Evolutionary conservation across 2,888 invertebrate species (phyloP).

Genomic region (Morinoia aosen): DNA sequence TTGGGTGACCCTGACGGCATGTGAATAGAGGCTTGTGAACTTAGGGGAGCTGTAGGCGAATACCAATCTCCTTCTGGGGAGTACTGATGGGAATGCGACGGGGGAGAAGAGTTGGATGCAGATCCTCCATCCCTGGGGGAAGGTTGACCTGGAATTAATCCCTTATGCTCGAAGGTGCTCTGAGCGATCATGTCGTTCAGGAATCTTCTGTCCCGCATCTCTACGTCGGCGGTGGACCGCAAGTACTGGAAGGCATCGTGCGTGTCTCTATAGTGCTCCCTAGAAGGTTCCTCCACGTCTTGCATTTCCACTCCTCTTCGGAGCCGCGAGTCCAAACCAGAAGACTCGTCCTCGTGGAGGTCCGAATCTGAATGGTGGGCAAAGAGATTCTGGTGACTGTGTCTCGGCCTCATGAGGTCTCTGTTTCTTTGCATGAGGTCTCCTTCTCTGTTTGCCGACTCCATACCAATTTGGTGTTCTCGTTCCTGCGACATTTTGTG

Average conservation of each 20-base stretch:
- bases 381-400: neutral
- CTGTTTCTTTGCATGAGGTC: neutral
- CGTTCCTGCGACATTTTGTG: neutral
- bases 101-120: constrained; percentile 60
- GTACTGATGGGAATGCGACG: constrained; percentile 44
- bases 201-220: constrained; percentile 55
- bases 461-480: neutral
- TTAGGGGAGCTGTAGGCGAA: constrained; percentile 49
- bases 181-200: constrained; percentile 60
- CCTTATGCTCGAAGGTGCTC: constrained; percentile 57
- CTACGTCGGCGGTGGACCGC: neutral
- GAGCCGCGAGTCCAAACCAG: neutral
- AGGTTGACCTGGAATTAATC: constrained; percentile 3
- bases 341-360: constrained; percentile 1
- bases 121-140: constrained; percentile 59
- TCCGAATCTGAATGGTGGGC: constrained; percentile 21
- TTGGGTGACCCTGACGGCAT: constrained; percentile 52
- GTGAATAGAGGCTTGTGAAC: constrained; percentile 35
- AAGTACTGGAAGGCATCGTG: constrained; percentile 12
- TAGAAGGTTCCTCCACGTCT: neutral
- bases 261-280: constrained; percentile 7
- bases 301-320: neutral
- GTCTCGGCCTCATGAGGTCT: neutral
- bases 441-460: neutral
- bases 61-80: constrained; percentile 55